These are phyloP conservation scores for Hermodice carunculata DNA, from an alignment of 2,888 invertebrate species.

Conservation along the genomic window DNA sequence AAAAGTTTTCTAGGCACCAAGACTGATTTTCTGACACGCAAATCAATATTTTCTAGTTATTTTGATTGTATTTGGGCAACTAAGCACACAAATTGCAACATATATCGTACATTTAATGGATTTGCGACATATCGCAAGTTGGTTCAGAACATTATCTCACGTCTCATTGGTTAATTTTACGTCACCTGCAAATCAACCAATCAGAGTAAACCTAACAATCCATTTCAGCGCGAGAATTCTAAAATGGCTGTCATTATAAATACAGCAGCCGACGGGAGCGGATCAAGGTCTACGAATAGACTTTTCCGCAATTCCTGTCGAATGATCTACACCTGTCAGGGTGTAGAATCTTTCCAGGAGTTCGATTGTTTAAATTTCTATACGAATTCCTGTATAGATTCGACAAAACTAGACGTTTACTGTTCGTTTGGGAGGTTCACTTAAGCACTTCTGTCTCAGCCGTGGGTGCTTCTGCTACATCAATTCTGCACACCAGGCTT, in stretches of 20 bases:
- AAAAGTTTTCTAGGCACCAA: too few relatives aligned
- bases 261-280: slow-evolving; percentile 78
- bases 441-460: not conserved
- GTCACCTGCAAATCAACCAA: not conserved
- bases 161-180: not conserved
- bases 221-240: not conserved
- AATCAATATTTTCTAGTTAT: too few relatives aligned
- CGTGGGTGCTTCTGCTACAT: too few relatives aligned
- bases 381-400: not conserved
- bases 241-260: slow-evolving; percentile 96
- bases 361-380: not conserved
- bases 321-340: not conserved
- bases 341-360: not conserved
- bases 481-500: too few relatives aligned
- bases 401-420: not conserved
- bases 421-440: not conserved
- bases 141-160: too few relatives aligned
- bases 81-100: too few relatives aligned
- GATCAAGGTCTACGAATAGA: slow-evolving; percentile 32
- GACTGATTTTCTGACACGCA: too few relatives aligned
- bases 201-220: slow-evolving; percentile 1
- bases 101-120: too few relatives aligned
- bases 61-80: too few relatives aligned
- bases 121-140: too few relatives aligned
- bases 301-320: not conserved